Evolutionary conservation across 2,113 vertebrate genomes (phyloP), one percentile per base, ranked within the genome.

Genomic region (Dinomys branickii): DNA sequence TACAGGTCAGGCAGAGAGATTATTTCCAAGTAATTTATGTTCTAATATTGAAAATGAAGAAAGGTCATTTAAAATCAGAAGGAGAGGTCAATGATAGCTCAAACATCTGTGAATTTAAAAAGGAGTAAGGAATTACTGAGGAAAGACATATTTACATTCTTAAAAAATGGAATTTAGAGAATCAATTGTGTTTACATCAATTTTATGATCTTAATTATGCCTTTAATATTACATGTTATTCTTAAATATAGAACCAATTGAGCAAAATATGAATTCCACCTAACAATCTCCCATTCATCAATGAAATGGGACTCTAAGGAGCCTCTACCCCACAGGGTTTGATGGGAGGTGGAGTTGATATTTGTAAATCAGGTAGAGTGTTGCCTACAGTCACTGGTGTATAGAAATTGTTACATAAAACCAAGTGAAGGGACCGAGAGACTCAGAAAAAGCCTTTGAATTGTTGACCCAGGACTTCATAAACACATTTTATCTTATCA

Each of bases 1-100:
- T 94, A 59, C 11, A 90, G 90, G 44, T 52, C 81, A 92, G 11
- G 11, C 28, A 52, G 1, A 38, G 11, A 11, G 12, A 38, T 52
- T 65, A 7, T 94, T 92, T 92, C 38, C 52, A 81, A 95, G 95
- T 95, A 82, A 96, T 65, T 92, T 92, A 77, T 82, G 28, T 77
- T 35, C 26, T 78, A 92, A 75, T 90, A 41, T 88, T 87, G 28
- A 73, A 94, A 94, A 94, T 22, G 52, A 91, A 47, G 41, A 90
- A 82, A 28, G 47, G 50, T 90, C 28, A 81, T 94, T 90, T 89
- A 59, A 73, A 87, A 80, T 96, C 41, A 88, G n/a, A 96, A 81
- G 3, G 75, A 69, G 69, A 96, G 63, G 82, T 87, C 61, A 90
- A 13, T 24, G 63, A 82, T 87, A 83, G 28, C 38, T 89, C 71